Conservation (phyloP, 2,888 invertebrate species). For the Hyposoter dolosus region DNA sequence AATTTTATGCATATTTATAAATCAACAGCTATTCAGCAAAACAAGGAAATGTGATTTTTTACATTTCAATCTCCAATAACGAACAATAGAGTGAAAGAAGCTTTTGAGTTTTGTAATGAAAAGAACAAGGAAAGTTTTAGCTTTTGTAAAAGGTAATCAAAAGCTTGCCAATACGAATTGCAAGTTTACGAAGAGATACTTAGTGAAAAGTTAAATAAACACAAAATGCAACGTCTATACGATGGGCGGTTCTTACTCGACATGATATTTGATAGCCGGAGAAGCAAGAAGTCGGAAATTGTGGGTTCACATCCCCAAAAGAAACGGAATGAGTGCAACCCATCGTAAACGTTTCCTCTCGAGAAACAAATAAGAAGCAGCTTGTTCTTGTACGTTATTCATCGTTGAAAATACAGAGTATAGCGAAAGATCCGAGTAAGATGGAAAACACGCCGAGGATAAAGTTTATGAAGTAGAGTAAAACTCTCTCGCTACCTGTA, state of each 20-base stretch:
- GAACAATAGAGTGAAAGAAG: background rate
- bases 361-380: slow-evolving; percentile 26
- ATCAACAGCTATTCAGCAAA: too few relatives aligned
- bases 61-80: background rate
- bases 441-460: slow-evolving; percentile 16
- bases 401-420: slow-evolving; percentile 35
- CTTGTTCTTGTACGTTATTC: slow-evolving; percentile 40
- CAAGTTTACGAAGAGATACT: background rate
- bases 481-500: slow-evolving; percentile 20
- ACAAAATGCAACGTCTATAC: background rate
- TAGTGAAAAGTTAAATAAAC: background rate
- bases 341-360: slow-evolving; percentile 52
- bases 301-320: slow-evolving; percentile 8
- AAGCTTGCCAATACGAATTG: background rate
- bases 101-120: background rate
- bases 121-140: background rate
- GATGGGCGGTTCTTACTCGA: background rate
- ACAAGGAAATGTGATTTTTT: background rate
- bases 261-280: slow-evolving; percentile 15
- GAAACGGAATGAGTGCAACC: slow-evolving; percentile 33
- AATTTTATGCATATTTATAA: too few relatives aligned
- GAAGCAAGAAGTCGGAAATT: slow-evolving; percentile 31
- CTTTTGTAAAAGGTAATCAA: background rate
- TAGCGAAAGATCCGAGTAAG: slow-evolving; percentile 1
- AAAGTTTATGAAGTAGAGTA: slow-evolving; percentile 38